Percentiles rank a stretch among this genome's conserved stretches.
phyloP scores from a whole-genome alignment of 2,888 invertebrate species.

The Diaprepes abbreviatus region DNA sequence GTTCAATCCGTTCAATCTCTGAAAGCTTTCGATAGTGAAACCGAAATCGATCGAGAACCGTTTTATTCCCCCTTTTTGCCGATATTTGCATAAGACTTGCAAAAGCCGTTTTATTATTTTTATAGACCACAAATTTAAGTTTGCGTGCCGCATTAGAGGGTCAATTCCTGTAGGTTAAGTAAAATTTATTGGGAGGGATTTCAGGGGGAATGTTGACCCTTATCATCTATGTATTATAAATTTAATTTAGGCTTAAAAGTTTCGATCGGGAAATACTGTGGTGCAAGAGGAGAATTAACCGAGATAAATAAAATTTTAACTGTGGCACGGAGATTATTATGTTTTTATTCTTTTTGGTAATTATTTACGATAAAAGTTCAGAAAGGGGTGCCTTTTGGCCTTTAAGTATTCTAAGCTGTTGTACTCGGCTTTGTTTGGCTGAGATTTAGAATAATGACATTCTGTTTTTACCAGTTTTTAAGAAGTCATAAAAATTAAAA shows the following conservation, averaged over 20 bases:
- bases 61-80: conserved; percentile 28
- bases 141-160: conserved; percentile 30
- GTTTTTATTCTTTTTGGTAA: too few species aligned
- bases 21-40: conserved; percentile 39
- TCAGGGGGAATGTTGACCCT: conserved; percentile 21
- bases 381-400: too few species aligned
- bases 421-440: too few species aligned
- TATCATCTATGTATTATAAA: conserved; percentile 22
- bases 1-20: conserved; percentile 32
- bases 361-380: too few species aligned
- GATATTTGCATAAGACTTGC: conserved; percentile 45
- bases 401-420: too few species aligned
- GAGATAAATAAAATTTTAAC: not conserved
- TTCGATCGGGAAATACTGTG: not conserved
- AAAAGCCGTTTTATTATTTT: conserved; percentile 47
- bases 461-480: too few species aligned
- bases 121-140: conserved; percentile 46
- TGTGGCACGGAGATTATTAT: too few species aligned
- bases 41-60: conserved; percentile 39
- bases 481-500: too few species aligned
- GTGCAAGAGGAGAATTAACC: not conserved
- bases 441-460: conserved; percentile 3
- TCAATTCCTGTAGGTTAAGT: conserved; percentile 36
- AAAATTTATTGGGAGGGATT: conserved; percentile 34
- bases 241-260: conserved; percentile 20